Percentiles rank a stretch among this genome's conserved stretches.
Evolutionary conservation across 2,797 vertebrate genomes (phyloP).

Genomic region (Balearica regulorum): DNA sequence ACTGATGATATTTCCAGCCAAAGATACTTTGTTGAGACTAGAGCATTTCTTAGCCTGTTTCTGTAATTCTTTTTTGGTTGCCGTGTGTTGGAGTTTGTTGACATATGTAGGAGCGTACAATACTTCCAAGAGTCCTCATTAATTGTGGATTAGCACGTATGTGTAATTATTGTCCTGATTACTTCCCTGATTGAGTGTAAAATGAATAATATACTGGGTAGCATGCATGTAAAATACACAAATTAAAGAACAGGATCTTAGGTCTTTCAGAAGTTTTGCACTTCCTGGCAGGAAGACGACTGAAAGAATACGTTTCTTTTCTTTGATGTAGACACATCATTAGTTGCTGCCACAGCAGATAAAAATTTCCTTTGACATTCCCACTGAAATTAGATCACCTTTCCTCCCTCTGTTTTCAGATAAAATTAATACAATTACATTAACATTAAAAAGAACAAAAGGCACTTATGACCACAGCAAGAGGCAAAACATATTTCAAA

Average conservation of each 20-base stretch:
- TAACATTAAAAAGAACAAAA: neutral
- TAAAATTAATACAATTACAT: conserved; percentile 42
- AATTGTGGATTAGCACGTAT: neutral
- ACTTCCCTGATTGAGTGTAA: neutral
- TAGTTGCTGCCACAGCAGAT: neutral
- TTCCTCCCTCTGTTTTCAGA: conserved; percentile 2
- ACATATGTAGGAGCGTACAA: neutral
- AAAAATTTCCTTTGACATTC: conserved; percentile 4
- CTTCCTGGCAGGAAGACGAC: neutral
- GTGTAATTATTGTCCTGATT: conserved; percentile 8
- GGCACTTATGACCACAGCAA: neutral
- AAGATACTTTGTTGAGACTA: neutral
- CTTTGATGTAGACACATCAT: neutral
- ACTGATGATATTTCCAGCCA: neutral
- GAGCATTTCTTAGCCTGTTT: neutral
- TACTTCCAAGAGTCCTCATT: neutral
- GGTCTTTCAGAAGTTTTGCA: neutral
- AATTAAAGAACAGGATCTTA: neutral
- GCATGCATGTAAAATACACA: neutral
- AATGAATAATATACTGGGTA: neutral
- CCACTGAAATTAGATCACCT: conserved; percentile 29
- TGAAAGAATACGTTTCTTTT: neutral
- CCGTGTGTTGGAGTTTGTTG: neutral
- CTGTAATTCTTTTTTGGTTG: neutral
- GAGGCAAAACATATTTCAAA: conserved; percentile 2